Conservation (phyloP, 2,113 vertebrate species). For the Mus pahari region DNA sequence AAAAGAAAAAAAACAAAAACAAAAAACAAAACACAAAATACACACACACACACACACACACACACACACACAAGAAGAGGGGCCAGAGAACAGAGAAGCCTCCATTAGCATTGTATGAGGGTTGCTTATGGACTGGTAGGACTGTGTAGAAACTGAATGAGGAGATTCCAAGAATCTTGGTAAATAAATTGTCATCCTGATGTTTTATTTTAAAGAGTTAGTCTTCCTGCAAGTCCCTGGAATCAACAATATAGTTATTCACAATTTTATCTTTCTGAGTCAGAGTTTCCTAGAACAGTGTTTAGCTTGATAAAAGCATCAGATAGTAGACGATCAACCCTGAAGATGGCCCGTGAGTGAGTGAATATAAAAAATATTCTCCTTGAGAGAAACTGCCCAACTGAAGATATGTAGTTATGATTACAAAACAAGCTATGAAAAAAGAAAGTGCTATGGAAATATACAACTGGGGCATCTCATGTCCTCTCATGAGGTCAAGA, state of each 20-base stretch:
- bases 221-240: constrained; percentile 28
- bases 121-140: background rate
- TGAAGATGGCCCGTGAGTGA: background rate
- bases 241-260: constrained; percentile 50
- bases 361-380: background rate
- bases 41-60: background rate
- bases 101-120: background rate
- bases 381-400: constrained; percentile 36
- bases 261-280: background rate
- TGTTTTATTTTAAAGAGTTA: constrained; percentile 35
- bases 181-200: background rate
- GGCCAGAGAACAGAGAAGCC: background rate
- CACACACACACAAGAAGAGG: background rate
- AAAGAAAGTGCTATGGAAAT: background rate
- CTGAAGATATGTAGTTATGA: background rate
- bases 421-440: constrained; percentile 32
- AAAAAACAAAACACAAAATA: no score
- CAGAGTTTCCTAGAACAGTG: constrained; percentile 37
- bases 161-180: background rate
- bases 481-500: background rate
- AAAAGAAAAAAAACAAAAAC: no score
- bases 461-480: background rate
- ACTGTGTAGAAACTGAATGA: background rate
- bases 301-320: background rate
- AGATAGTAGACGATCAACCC: background rate